Conservation (phyloP, 2,888 invertebrate genomes). For the Pterostichus niger region DNA sequence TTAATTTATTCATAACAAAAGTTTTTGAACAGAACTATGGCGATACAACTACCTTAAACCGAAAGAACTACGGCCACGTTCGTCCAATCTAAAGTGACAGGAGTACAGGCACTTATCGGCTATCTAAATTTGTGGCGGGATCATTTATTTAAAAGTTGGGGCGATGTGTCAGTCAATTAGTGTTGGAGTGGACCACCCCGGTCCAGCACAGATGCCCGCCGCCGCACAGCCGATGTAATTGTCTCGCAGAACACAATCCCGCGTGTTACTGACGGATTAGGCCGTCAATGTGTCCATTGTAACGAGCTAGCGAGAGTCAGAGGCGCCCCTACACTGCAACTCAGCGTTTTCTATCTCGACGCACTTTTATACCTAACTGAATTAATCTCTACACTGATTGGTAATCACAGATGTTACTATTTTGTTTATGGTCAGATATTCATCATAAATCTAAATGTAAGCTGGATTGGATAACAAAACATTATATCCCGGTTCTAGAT, state of each 20-base stretch:
- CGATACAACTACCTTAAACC: too few species aligned
- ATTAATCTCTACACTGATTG: not conserved
- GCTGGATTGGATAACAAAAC: too few species aligned
- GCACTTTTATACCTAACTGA: not conserved
- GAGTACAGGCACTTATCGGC: not conserved
- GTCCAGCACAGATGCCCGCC: not conserved
- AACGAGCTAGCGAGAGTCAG: conserved; percentile 21
- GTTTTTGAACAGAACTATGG: too few species aligned
- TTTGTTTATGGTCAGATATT: too few species aligned
- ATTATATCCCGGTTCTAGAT: too few species aligned
- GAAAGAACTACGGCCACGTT: too few species aligned
- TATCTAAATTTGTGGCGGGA: conserved; percentile 17
- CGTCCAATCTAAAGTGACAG: too few species aligned
- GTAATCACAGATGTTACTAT: too few species aligned
- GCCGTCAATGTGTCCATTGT: conserved; percentile 62
- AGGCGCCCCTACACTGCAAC: conserved; percentile 25
- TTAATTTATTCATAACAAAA: too few species aligned
- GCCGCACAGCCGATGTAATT: conserved; percentile 49
- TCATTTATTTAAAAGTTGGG: conserved; percentile 36
- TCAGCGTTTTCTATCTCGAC: conserved; percentile 32
- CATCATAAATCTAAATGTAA: too few species aligned
- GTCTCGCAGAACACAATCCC: conserved; percentile 50
- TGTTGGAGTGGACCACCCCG: conserved; percentile 9
- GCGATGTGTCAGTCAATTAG: conserved; percentile 39
- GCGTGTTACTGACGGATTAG: conserved; percentile 61